Base-by-base conservation (phyloP, 2,888 invertebrate species). In the Acrobasis repandana region DNA sequence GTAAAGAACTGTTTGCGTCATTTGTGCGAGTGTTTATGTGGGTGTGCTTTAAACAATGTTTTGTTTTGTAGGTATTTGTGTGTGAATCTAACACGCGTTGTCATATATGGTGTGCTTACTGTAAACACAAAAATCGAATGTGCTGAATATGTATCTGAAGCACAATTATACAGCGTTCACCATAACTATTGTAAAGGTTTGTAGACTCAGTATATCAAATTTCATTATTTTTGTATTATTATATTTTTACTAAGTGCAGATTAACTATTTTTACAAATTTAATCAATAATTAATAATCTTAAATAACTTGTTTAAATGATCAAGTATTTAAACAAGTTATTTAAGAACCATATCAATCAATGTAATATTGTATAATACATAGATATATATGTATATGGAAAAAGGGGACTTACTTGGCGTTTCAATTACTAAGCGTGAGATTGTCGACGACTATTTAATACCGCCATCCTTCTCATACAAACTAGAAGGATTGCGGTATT, bases 171-270 rank as follows among this genome's bases (percentile, higher is more conserved):
- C 47, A 47, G 43, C 28, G 33, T 15, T 56, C 14, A 38, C 1
- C 15, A n/a, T 28, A 5, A 28, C 8, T 54, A 14, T 56, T 56
- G 14, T 56, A 14, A 46, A 56, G 46, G 28, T 56, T 46, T n/a
- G 20, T 56, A 46, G n/a, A 56, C 46, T 56, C 56, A 50, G 50
- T 54, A 16, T 38, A 18, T 16, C 14, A 20, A 36, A 48, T 50
- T 28, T 43, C 10, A 43, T 43, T 43, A 43, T n/a, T 43, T 38
- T 43, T 43, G 14, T 43, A 43, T 43, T 43, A 43, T 43, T 43
- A 14, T 43, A 43, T 43, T 43, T 43, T 43, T 11, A 43, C 43
- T 3, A 43, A 43, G 11, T 14, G 43, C 43, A 43, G 43, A 43
- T 43, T 14, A 14, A 1, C 43, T 43, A 43, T 43, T 43, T 43